Evolutionary conservation across 2,113 vertebrate species (phyloP), one percentile per base, ranked within the genome.

Genomic region (Pelvicachromis taeniatus): DNA sequence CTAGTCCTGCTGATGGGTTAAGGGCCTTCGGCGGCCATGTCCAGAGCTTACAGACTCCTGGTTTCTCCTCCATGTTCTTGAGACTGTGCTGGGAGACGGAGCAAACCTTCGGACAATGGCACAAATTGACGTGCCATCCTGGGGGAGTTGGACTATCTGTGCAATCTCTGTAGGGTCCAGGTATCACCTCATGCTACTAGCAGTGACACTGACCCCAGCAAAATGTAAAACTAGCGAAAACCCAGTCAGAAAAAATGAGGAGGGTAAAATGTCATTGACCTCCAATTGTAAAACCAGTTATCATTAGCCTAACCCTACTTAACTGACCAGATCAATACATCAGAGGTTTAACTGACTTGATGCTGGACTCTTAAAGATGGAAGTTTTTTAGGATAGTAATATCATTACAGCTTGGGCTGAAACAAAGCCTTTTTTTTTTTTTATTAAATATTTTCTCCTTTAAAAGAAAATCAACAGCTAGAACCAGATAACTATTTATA

Each of bases 361-460:
- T 8, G 33, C 8, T 35, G 2, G 8, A 35, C 33, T 35, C 5
- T 33, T 6, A 33, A 33, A 33, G 31, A 33, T 33, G 5, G 5
- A 33, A 33, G 5, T 5, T 33, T 33, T 33, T 33, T 6, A 6
- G 31, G 5, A 33, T 33, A 33, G 31, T 12, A 63, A 35, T 35
- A n/a, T 35, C 9, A 35, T 35, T n/a, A 3, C 31, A 63, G 59
- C 17, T 63, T 63, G 35, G 35, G 1, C 31, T 63, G 59, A 61
- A 63, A 61, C 1, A 35, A 61, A 61, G 6, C 31, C 17, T 61
- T 59, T 4, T 26, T 3, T 6, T 59, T 58, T 13, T 61, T 19
- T 0, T 10, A 68, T 2, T 7, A 42, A 1, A 4, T 45, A 42
- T 68, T 68, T 42, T 68, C 7, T 68, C 0, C 21, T 73, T 29